phyloP scores from a whole-genome alignment of 2,797 vertebrate species.

The Cyprinodon diabolis region DNA sequence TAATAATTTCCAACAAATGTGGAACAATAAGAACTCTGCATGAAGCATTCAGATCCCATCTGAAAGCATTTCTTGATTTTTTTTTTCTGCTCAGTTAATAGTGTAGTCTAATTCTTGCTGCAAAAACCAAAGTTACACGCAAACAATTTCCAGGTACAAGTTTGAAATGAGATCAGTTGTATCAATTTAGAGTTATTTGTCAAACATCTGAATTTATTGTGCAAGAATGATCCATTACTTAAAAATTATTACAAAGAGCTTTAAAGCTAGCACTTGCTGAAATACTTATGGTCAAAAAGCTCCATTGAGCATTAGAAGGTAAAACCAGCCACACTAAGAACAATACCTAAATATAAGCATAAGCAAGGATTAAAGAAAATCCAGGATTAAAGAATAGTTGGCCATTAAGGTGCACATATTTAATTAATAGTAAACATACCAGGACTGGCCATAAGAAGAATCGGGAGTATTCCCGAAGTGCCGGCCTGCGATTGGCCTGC shows the following conservation, averaged over 20 bases:
- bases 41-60: constrained; percentile 6
- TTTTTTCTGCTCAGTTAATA: background rate
- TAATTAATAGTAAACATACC: background rate
- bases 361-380: background rate
- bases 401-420: background rate
- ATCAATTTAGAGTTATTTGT: background rate
- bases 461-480: too few relatives aligned
- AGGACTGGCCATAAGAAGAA: too few relatives aligned
- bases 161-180: background rate
- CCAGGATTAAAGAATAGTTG: background rate
- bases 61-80: background rate
- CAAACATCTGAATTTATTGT: background rate
- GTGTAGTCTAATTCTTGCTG: background rate
- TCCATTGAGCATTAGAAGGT: background rate
- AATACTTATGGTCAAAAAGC: background rate
- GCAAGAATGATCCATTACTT: background rate
- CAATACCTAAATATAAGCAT: background rate
- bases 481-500: too few relatives aligned
- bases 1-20: constrained; percentile 18
- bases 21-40: constrained; percentile 19
- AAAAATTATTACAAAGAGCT: background rate
- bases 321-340: background rate
- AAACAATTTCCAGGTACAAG: background rate
- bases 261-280: background rate
- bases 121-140: background rate